Evolutionary conservation across 2,888 invertebrate species (phyloP).

Genomic region (Leucophenga montana): DNA sequence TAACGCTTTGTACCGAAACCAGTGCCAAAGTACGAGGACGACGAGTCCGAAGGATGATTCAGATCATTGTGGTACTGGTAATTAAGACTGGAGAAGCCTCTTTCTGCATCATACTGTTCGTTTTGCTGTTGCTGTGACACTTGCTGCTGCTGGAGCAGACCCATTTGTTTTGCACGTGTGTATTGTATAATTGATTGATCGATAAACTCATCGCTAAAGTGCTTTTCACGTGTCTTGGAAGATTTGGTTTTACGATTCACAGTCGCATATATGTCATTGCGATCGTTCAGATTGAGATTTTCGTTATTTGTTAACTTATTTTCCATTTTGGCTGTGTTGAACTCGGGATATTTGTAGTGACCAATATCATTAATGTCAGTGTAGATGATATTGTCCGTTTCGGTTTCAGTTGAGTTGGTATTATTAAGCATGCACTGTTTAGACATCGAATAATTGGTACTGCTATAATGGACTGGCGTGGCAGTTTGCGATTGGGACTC

Average conservation of each 20-base stretch:
- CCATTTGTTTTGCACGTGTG: constrained; percentile 67
- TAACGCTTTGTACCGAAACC: constrained; percentile 66
- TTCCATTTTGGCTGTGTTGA: constrained; percentile 60
- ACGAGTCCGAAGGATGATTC: constrained; percentile 71
- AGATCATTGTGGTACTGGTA: constrained; percentile 70
- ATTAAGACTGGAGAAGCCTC: constrained; percentile 56
- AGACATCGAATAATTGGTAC: constrained; percentile 74
- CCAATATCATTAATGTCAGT: constrained; percentile 73
- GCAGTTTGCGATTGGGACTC: constrained; percentile 72
- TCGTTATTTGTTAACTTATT: constrained; percentile 70
- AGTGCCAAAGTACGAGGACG: constrained; percentile 70
- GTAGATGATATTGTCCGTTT: constrained; percentile 73
- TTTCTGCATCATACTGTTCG: constrained; percentile 55
- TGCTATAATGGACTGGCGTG: constrained; percentile 74
- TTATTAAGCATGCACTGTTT: constrained; percentile 72
- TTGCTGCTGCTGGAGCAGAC: constrained; percentile 46
- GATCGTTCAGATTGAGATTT: constrained; percentile 68
- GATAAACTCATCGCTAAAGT: constrained; percentile 73
- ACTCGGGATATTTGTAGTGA: constrained; percentile 69
- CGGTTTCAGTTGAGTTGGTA: constrained; percentile 72
- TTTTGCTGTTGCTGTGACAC: constrained; percentile 44
- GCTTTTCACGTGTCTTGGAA: constrained; percentile 71
- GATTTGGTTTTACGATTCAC: constrained; percentile 73
- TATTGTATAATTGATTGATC: constrained; percentile 72
- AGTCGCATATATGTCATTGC: constrained; percentile 72